A percentile compares a stretch with the other conserved stretches of the same genome.
These are phyloP conservation scores for Ptilodon capucinus DNA, from an alignment of 2,888 invertebrate species.

Conservation along the genomic window DNA sequence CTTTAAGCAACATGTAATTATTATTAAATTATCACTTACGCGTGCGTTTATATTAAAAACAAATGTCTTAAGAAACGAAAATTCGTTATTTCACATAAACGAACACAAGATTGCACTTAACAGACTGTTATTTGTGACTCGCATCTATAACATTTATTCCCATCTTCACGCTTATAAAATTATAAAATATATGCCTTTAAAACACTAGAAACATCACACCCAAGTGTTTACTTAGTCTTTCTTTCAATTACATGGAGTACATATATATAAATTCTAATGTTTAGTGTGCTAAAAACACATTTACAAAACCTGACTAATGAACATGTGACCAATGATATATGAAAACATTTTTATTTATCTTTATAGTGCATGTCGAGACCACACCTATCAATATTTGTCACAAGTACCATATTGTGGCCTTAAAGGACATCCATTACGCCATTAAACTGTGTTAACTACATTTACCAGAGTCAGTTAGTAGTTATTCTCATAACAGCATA, in stretches of 20 bases:
- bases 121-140: conserved; percentile 21
- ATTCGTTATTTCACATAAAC: not conserved
- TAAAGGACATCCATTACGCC: too few species aligned
- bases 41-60: not conserved
- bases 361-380: too few species aligned
- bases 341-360: too few species aligned
- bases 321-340: too few species aligned
- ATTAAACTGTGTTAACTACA: too few species aligned
- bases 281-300: conserved; percentile 1
- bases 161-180: conserved; percentile 20
- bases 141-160: conserved; percentile 14
- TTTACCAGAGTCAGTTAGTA: too few species aligned
- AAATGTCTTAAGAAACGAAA: not conserved
- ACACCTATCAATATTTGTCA: too few species aligned
- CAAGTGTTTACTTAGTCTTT: not conserved
- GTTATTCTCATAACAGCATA: too few species aligned
- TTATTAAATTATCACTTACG: not conserved
- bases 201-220: conserved; percentile 10
- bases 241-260: not conserved
- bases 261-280: conserved; percentile 3
- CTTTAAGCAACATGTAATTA: not conserved
- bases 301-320: conserved; percentile 7
- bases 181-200: conserved; percentile 18
- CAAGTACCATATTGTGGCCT: too few species aligned
- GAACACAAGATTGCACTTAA: conserved; percentile 14